Evolutionary conservation across 2,888 invertebrate species (phyloP).

Genomic region (Ectemnius continuus): DNA sequence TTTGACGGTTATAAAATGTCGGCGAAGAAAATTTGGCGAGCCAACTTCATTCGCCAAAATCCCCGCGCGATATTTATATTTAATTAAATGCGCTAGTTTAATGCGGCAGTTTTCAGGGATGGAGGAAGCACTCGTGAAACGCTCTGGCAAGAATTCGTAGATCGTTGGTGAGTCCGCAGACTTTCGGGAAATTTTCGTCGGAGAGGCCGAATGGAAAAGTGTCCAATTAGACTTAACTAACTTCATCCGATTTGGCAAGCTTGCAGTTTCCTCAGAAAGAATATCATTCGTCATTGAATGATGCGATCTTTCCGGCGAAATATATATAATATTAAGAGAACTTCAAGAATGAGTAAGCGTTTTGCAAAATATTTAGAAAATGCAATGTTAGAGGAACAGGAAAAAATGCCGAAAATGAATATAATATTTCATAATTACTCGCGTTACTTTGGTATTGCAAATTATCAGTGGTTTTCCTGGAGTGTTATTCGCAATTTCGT

Average conservation of each 20-base stretch:
- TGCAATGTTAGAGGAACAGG: too few relatives aligned
- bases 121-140: neutral
- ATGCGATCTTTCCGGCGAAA: neutral
- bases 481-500: too few relatives aligned
- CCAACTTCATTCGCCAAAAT: too few relatives aligned
- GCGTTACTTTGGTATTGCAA: too few relatives aligned
- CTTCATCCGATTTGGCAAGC: constrained; percentile 21
- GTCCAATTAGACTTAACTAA: constrained; percentile 53
- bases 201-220: constrained; percentile 33
- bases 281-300: constrained; percentile 13
- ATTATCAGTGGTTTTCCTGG: too few relatives aligned
- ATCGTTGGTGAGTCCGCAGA: neutral
- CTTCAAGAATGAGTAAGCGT: too few relatives aligned
- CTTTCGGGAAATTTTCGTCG: neutral
- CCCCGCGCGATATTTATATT: neutral
- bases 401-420: too few relatives aligned
- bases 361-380: too few relatives aligned
- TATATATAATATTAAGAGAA: too few relatives aligned
- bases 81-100: neutral
- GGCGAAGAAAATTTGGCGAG: too few relatives aligned
- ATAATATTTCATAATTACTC: too few relatives aligned
- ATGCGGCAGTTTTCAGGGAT: neutral
- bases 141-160: neutral
- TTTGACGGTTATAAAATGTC: too few relatives aligned
- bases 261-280: neutral